Base-by-base conservation (phyloP, 2,113 vertebrate genomes). In the Phylloscopus whistleri region DNA sequence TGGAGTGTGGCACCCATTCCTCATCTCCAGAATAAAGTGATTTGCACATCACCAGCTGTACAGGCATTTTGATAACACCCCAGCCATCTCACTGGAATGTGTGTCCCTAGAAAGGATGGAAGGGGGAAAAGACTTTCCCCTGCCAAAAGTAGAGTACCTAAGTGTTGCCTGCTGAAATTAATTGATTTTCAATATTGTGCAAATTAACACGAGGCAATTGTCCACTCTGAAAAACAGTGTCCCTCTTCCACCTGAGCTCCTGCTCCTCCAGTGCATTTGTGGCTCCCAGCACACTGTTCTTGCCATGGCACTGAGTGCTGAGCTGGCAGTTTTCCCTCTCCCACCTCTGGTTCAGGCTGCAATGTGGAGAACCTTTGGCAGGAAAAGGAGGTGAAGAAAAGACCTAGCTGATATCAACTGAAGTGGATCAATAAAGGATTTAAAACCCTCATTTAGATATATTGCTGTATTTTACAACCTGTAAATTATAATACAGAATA, bases 51-150 rank as follows among this genome's bases (percentile, higher is more conserved):
- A 8, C 10, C 58, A 46, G n/a, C 23, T 59, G 13, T 56, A 18
- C 15, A 52, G 31, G 35, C 16, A 46, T 67, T 82, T 78, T 48
- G 27, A 16, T 48, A 46, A 51, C 33, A 81, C 5, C 3, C 18
- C 24, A 79, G 16, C 22, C 20, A 3, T 27, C 23, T 62, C 0
- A 0, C 26, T 14, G 43, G 21, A 27, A 16, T 0, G 0, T 33
- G 21, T n/a, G 23, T 39, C 43, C 66, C 49, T 39, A 8, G 48
- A 86, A 86, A 53, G 9, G 31, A 44, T 31, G 9, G 16, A 6
- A 43, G 6, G 2, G 20, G 44, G 15, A 56, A 66, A 81, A 67
- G 16, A 2, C 16, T 78, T 63, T 70, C 27, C 13, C 35, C 10
- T 73, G 69, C 39, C 35, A 35, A 44, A 69, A 78, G 13, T 18